Evolutionary conservation across 2,113 vertebrate genomes (phyloP).

Genomic region (Pachypanchax playfairii): DNA sequence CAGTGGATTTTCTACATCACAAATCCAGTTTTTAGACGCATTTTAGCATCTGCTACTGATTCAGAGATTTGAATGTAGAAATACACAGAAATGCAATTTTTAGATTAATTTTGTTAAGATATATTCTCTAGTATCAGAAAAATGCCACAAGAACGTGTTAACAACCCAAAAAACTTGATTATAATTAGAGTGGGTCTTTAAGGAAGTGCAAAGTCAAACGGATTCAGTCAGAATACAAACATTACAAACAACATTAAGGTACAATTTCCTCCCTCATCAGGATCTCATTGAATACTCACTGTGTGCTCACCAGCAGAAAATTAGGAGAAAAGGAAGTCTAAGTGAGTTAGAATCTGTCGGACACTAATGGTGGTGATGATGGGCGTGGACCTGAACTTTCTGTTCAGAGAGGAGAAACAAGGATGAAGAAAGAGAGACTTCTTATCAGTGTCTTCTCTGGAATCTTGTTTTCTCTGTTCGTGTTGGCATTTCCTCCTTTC

Average conservation of each 20-base stretch:
- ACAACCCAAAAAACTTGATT: no score
- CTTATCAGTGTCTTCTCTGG: constrained; percentile 34
- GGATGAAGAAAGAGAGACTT: constrained; percentile 2
- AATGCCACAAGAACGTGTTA: no score
- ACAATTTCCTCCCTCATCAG: constrained; percentile 14
- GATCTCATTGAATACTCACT: constrained; percentile 4
- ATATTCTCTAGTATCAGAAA: no score
- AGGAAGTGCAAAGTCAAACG: background rate
- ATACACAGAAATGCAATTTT: no score
- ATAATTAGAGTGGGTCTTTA: no score
- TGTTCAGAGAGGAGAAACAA: constrained; percentile 46
- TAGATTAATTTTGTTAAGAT: no score
- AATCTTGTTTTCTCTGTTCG: constrained; percentile 47
- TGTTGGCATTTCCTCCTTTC: constrained; percentile 62
- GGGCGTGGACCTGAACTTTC: constrained; percentile 54
- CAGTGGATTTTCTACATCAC: no score
- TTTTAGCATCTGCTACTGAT: no score
- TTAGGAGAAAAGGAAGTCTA: constrained; percentile 7
- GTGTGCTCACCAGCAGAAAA: background rate
- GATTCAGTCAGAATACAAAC: background rate
- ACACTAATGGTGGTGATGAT: constrained; percentile 18
- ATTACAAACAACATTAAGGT: background rate
- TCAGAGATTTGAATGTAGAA: no score
- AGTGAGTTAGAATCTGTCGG: constrained; percentile 9
- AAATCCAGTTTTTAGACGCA: no score